A percentile compares a stretch with the other conserved stretches of the same genome.
These are phyloP conservation scores for Hormaphis cornu DNA, from an alignment of 1,140 invertebrate genomes.

Conservation along the genomic window DNA sequence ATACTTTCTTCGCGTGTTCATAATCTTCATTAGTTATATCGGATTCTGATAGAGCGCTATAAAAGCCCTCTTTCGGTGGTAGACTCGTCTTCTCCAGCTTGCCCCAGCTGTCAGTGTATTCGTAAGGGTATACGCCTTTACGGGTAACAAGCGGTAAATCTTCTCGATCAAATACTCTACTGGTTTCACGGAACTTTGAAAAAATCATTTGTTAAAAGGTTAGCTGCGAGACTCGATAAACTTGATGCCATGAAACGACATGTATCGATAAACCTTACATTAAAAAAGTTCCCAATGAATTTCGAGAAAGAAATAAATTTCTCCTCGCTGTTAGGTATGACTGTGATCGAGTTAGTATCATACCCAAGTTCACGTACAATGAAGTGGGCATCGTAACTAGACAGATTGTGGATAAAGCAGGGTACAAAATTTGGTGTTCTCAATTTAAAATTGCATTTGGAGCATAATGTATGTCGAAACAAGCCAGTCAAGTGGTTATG, in stretches of 20 bases:
- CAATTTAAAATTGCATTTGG: constrained; percentile 6
- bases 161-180: background rate
- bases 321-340: background rate
- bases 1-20: constrained; percentile 42
- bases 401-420: background rate
- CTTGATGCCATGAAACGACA: constrained; percentile 34
- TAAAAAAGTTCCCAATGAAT: background rate
- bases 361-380: background rate
- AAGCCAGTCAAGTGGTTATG: constrained; percentile 35
- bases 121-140: constrained; percentile 40
- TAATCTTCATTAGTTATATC: constrained; percentile 42
- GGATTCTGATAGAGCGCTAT: constrained; percentile 39
- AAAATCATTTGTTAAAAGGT: background rate
- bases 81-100: constrained; percentile 39
- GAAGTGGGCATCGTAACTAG: background rate
- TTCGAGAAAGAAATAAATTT: background rate
- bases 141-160: constrained; percentile 26
- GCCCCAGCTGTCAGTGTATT: constrained; percentile 36
- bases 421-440: background rate
- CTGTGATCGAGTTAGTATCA: background rate
- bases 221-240: background rate
- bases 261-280: constrained; percentile 36
- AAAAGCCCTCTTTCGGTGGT: constrained; percentile 41
- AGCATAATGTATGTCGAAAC: constrained; percentile 3
- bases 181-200: background rate